These are phyloP conservation scores for Sminthurides aquaticus DNA, from an alignment of 2,888 invertebrate species.

Conservation along the genomic window DNA sequence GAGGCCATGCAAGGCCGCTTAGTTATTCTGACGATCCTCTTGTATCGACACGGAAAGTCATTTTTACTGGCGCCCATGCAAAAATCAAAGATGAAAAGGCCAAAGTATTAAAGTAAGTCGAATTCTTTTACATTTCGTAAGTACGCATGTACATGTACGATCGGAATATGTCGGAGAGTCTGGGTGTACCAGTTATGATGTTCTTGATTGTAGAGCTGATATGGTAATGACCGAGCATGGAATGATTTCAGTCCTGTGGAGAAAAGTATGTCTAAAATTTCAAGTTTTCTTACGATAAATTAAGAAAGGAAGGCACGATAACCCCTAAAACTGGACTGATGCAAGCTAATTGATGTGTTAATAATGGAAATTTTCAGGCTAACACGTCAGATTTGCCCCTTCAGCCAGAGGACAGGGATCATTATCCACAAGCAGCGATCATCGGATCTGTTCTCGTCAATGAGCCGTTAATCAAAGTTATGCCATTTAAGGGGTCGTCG, in stretches of 20 bases:
- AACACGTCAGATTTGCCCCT: neutral
- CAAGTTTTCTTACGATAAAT: neutral
- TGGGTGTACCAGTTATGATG: too few relatives aligned
- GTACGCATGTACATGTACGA: too few relatives aligned
- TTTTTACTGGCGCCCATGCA: too few relatives aligned
- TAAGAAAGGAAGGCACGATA: neutral
- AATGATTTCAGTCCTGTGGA: constrained; percentile 24
- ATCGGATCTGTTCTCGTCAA: constrained; percentile 27
- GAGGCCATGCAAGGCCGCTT: constrained; percentile 28
- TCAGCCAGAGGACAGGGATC: neutral
- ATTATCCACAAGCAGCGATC: constrained; percentile 14
- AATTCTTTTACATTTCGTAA: too few relatives aligned
- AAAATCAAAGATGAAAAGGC: too few relatives aligned
- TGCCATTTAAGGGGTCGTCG: constrained; percentile 26
- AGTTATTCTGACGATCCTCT: too few relatives aligned
- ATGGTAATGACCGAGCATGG: constrained; percentile 32
- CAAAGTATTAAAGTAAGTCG: too few relatives aligned
- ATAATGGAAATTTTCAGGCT: constrained; percentile 4
- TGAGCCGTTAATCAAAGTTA: constrained; percentile 28
- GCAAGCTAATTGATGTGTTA: too few relatives aligned
- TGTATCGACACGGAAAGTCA: too few relatives aligned
- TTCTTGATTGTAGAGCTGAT: constrained; percentile 24
- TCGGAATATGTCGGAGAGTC: too few relatives aligned
- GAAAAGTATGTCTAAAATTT: constrained; percentile 14
- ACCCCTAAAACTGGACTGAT: too few relatives aligned